Conservation (phyloP, 1,140 invertebrate genomes). For the Phymastichus coffea region DNA sequence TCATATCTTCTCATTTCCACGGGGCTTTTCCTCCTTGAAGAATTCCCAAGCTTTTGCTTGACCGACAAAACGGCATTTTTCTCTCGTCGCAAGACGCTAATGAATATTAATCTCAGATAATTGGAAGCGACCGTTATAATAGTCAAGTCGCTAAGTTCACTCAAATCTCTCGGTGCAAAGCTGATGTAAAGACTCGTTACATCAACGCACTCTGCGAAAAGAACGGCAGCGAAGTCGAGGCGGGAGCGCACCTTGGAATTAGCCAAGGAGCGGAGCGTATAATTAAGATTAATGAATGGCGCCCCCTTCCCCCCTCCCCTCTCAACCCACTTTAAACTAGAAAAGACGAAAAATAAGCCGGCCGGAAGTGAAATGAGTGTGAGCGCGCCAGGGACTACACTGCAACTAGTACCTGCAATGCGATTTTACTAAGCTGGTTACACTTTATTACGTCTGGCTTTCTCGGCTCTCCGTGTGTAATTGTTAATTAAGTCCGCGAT, state of each 20-base stretch:
- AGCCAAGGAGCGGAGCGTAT: background rate
- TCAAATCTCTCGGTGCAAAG: no score
- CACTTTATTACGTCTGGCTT: constrained; percentile 1
- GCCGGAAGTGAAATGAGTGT: constrained; percentile 17
- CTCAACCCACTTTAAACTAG: background rate
- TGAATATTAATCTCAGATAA: constrained; percentile 12
- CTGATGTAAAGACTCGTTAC: no score
- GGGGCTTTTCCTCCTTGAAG: no score
- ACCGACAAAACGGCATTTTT: background rate
- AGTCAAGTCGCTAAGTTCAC: no score
- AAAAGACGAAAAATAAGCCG: constrained; percentile 19
- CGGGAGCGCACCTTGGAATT: background rate
- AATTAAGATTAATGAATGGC: constrained; percentile 28
- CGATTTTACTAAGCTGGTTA: constrained; percentile 8
- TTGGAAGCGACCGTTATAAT: no score
- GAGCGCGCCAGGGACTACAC: background rate
- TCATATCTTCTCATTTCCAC: no score
- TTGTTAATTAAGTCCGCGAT: background rate
- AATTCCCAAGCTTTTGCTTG: no score
- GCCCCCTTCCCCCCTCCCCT: no score
- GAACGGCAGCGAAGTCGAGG: background rate
- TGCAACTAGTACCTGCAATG: background rate
- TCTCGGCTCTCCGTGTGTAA: background rate
- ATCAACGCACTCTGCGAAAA: background rate
- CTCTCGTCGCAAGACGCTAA: background rate